Evolutionary conservation across 2,888 invertebrate genomes (phyloP).

Genomic region (Rhopalosiphum nymphaeae): DNA sequence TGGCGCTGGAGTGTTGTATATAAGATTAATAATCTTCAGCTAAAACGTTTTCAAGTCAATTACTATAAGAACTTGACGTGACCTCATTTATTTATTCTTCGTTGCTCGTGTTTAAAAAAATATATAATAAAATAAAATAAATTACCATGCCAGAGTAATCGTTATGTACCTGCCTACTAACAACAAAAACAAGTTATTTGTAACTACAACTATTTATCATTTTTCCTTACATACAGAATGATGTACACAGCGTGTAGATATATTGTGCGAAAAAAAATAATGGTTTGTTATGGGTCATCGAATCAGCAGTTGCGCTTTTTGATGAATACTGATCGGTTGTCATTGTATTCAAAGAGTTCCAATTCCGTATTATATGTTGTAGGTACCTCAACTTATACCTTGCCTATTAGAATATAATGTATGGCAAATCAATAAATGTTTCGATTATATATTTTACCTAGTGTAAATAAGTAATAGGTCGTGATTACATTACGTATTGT

Average conservation of each 20-base stretch:
- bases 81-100: slow-evolving; percentile 36
- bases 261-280: background rate
- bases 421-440: slow-evolving; percentile 12
- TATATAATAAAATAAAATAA: slow-evolving; percentile 21
- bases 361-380: background rate
- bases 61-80: slow-evolving; percentile 21
- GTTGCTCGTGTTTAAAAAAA: background rate
- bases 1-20: background rate
- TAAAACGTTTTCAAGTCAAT: slow-evolving; percentile 43
- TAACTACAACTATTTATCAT: slow-evolving; percentile 26
- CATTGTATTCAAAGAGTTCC: background rate
- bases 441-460: background rate
- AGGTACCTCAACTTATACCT: background rate
- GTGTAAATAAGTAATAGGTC: background rate
- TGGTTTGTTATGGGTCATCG: slow-evolving; percentile 8
- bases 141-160: slow-evolving; percentile 5
- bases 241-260: background rate
- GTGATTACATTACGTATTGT: background rate
- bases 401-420: background rate
- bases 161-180: background rate
- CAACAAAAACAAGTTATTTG: slow-evolving; percentile 9
- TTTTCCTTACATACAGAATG: background rate
- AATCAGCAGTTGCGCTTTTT: slow-evolving; percentile 19
- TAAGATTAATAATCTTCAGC: background rate
- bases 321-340: slow-evolving; percentile 9